These are phyloP conservation scores for Galendromus occidentalis DNA, from an alignment of 1,140 invertebrate species.

Conservation along the genomic window DNA sequence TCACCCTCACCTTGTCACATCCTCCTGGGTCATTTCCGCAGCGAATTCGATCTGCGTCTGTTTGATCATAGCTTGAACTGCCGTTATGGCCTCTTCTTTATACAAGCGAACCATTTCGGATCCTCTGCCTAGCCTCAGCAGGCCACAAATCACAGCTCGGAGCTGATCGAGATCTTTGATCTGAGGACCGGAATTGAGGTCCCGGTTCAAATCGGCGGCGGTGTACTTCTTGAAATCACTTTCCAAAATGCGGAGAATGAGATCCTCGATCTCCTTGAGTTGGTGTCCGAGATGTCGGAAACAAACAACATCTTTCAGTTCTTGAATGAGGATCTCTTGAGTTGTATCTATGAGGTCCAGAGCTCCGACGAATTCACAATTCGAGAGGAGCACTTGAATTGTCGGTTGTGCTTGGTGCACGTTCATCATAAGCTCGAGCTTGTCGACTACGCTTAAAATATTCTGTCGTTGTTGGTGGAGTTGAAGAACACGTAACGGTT, in stretches of 20 bases:
- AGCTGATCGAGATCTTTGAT: constrained; percentile 21
- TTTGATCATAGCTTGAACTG: constrained; percentile 68
- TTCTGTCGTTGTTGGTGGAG: constrained; percentile 27
- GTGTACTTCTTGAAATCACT: constrained; percentile 84
- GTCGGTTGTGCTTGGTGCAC: constrained; percentile 94
- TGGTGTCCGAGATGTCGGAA: constrained; percentile 74
- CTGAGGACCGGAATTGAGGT: background rate
- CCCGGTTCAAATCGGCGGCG: constrained; percentile 67
- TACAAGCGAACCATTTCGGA: constrained; percentile 32
- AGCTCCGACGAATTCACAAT: constrained; percentile 90
- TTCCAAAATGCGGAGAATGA: constrained; percentile 89
- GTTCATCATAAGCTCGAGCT: constrained; percentile 69
- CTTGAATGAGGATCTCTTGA: constrained; percentile 72
- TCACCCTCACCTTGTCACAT: constrained; percentile 1
- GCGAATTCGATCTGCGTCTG: constrained; percentile 24
- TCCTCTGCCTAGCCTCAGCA: constrained; percentile 26
- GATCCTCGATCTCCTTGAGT: constrained; percentile 81
- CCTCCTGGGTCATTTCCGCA: constrained; percentile 4
- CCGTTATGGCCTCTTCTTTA: constrained; percentile 66
- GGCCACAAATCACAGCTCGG: constrained; percentile 24
- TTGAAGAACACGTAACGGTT: constrained; percentile 52
- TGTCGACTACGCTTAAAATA: constrained; percentile 15
- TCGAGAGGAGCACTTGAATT: constrained; percentile 64
- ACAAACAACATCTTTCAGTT: constrained; percentile 71
- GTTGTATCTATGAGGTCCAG: constrained; percentile 89